Evolutionary conservation across 2,113 vertebrate genomes (phyloP).

Genomic region (Murina feae): DNA sequence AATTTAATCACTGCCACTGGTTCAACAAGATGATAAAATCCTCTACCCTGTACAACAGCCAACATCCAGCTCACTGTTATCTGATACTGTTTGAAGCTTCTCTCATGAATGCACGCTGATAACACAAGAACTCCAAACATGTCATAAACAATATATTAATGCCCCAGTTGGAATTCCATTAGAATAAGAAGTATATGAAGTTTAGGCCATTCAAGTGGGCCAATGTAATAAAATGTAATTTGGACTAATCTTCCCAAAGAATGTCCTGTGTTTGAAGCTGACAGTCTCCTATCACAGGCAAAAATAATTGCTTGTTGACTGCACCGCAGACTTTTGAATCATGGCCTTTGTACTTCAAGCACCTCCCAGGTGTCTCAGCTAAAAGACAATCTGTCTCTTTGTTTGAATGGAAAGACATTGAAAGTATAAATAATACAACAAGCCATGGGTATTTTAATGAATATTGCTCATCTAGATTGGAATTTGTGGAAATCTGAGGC

Average conservation of each 20-base stretch:
- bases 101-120: slow-evolving; percentile 91
- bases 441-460: slow-evolving; percentile 79
- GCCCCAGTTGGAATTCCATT: slow-evolving; percentile 92
- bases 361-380: slow-evolving; percentile 92
- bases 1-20: slow-evolving; percentile 97
- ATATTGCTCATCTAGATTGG: slow-evolving; percentile 72
- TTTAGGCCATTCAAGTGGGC: slow-evolving; percentile 86
- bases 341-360: slow-evolving; percentile 83
- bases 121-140: slow-evolving; percentile 94
- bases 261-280: slow-evolving; percentile 94
- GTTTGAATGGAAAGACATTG: slow-evolving; percentile 80
- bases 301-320: slow-evolving; percentile 93
- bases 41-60: slow-evolving; percentile 88
- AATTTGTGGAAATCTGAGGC: slow-evolving; percentile 79
- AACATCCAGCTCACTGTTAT: slow-evolving; percentile 90
- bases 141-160: slow-evolving; percentile 94
- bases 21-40: slow-evolving; percentile 94
- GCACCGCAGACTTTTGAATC: slow-evolving; percentile 84
- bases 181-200: slow-evolving; percentile 89
- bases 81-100: slow-evolving; percentile 92
- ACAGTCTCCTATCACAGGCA: slow-evolving; percentile 89
- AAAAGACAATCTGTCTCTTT: slow-evolving; percentile 90
- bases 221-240: slow-evolving; percentile 98
- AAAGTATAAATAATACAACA: slow-evolving; percentile 82
- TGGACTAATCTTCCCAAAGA: slow-evolving; percentile 97